A percentile compares a stretch with the other conserved stretches of the same genome.
Evolutionary conservation across 2,888 invertebrate genomes (phyloP).

Genomic region (Anthrax anthrax): DNA sequence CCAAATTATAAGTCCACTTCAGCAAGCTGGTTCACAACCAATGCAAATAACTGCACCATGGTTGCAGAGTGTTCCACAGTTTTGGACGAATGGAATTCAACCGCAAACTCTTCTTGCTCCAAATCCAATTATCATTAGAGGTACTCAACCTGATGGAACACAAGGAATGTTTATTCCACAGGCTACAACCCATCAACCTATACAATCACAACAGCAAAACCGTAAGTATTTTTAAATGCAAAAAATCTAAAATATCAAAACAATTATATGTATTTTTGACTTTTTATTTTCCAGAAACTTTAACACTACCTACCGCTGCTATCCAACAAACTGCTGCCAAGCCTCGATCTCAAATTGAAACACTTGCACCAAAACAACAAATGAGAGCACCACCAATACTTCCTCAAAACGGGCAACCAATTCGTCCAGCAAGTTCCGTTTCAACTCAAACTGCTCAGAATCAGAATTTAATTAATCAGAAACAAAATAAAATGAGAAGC

Average conservation of each 20-base stretch:
- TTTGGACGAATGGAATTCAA: conserved; percentile 59
- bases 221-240: conserved; percentile 36
- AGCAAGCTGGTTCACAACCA: conserved; percentile 49
- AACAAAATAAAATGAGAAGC: conserved; percentile 52
- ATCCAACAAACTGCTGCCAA: conserved; percentile 26
- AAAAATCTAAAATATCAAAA: background rate
- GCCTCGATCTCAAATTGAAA: conserved; percentile 39
- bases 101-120: conserved; percentile 54
- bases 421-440: conserved; percentile 66
- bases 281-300: conserved; percentile 28
- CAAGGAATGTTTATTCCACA: conserved; percentile 71
- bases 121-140: conserved; percentile 64
- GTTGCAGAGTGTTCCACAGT: conserved; percentile 58
- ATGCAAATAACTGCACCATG: conserved; percentile 67
- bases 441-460: conserved; percentile 62
- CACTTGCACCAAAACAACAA: conserved; percentile 37
- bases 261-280: conserved; percentile 1
- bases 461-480: conserved; percentile 33
- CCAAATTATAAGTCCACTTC: conserved; percentile 58
- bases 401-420: conserved; percentile 42
- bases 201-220: conserved; percentile 49
- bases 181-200: conserved; percentile 36
- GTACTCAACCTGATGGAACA: conserved; percentile 58
- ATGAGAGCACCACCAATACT: conserved; percentile 39
- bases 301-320: conserved; percentile 20